phyloP scores from a whole-genome alignment of 2,113 vertebrate species.

The Heptranchias perlo region DNA sequence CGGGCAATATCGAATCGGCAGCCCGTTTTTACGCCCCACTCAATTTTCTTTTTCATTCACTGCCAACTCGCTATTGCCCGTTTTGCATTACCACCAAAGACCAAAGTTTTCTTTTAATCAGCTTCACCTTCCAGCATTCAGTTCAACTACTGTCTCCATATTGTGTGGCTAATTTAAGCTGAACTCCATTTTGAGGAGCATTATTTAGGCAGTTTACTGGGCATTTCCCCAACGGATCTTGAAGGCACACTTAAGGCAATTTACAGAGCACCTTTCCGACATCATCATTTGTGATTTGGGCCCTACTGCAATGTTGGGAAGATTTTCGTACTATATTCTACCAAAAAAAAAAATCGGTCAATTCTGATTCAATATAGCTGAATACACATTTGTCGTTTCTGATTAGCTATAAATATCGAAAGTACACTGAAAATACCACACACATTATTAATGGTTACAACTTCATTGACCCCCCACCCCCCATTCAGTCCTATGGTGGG shows the following conservation, averaged over 20 bases:
- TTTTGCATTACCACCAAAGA: background rate
- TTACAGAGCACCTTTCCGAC: background rate
- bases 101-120: background rate
- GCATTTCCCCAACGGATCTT: background rate
- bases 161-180: background rate
- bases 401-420: background rate
- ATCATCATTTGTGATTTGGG: background rate
- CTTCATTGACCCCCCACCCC: too few relatives aligned
- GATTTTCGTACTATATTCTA: background rate
- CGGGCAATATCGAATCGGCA: background rate
- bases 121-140: background rate
- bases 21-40: background rate
- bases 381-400: background rate
- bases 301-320: background rate
- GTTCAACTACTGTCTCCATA: background rate
- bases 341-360: background rate
- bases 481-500: background rate
- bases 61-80: too few relatives aligned
- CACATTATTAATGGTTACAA: background rate
- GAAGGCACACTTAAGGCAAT: background rate
- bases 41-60: background rate
- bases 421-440: background rate
- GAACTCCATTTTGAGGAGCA: background rate
- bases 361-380: background rate
- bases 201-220: background rate